Conservation (phyloP, 1,140 invertebrate species). For the Hypothenemus hampei region DNA sequence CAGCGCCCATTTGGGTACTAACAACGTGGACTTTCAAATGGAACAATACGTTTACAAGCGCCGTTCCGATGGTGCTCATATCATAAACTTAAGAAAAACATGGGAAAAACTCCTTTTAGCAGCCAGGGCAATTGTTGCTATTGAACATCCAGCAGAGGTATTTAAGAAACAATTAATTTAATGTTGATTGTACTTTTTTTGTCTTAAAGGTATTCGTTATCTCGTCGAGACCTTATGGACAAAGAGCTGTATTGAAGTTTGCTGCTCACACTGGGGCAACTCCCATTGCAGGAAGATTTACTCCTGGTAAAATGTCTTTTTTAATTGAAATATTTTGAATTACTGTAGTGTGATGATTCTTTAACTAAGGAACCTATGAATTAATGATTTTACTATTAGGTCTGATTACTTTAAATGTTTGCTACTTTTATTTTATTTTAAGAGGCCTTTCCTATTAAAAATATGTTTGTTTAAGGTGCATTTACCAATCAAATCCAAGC, state of each 20-base stretch:
- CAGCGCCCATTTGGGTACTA: slow-evolving; percentile 86
- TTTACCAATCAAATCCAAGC: slow-evolving; percentile 65
- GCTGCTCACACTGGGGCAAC: slow-evolving; percentile 97
- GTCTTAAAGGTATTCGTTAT: slow-evolving; percentile 69
- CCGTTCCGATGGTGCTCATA: slow-evolving; percentile 87
- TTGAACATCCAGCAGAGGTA: slow-evolving; percentile 93
- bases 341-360: slow-evolving; percentile 45
- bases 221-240: slow-evolving; percentile 90
- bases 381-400: not conserved
- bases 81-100: slow-evolving; percentile 94
- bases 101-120: slow-evolving; percentile 98
- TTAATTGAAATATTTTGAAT: slow-evolving; percentile 48
- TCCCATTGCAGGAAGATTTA: slow-evolving; percentile 97
- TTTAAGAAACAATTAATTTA: not conserved
- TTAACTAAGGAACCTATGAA: slow-evolving; percentile 57
- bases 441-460: not conserved
- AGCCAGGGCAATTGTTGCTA: slow-evolving; percentile 94
- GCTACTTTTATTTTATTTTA: not conserved
- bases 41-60: slow-evolving; percentile 88
- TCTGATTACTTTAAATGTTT: not conserved
- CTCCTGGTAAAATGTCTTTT: slow-evolving; percentile 71
- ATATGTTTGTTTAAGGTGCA: slow-evolving; percentile 33
- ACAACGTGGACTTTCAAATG: slow-evolving; percentile 88
- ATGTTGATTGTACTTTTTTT: not conserved
- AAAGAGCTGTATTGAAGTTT: slow-evolving; percentile 97